These are phyloP conservation scores for Zaprionus taronus DNA, from an alignment of 1,140 invertebrate genomes.

Conservation along the genomic window DNA sequence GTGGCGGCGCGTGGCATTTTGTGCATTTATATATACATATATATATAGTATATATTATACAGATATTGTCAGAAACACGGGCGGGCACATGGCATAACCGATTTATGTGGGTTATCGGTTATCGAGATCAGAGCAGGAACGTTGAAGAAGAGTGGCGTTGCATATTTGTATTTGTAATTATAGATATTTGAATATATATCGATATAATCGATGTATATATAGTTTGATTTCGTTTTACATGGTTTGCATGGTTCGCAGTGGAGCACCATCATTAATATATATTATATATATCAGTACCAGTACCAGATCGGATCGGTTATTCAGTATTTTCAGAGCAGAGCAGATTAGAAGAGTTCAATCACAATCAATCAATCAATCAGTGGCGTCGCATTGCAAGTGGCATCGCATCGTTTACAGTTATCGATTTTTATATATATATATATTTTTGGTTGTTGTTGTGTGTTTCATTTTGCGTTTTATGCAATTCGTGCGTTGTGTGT, in stretches of 20 bases:
- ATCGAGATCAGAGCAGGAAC: slow-evolving; percentile 69
- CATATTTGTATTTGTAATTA: slow-evolving; percentile 39
- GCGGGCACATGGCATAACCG: slow-evolving; percentile 60
- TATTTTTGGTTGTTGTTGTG: slow-evolving; percentile 25
- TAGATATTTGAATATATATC: slow-evolving; percentile 36
- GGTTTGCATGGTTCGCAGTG: slow-evolving; percentile 46
- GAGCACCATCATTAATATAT: slow-evolving; percentile 65
- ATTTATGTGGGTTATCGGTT: slow-evolving; percentile 37
- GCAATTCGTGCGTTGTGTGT: slow-evolving; percentile 54
- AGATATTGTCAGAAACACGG: slow-evolving; percentile 24
- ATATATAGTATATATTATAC: not conserved
- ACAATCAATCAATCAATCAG: slow-evolving; percentile 69
- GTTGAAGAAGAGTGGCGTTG: slow-evolving; percentile 78
- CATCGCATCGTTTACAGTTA: slow-evolving; percentile 54
- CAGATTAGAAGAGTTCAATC: slow-evolving; percentile 75
- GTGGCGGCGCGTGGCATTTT: slow-evolving; percentile 63
- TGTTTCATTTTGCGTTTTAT: slow-evolving; percentile 46
- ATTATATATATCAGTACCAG: slow-evolving; percentile 63
- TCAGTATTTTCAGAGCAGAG: slow-evolving; percentile 77
- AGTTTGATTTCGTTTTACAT: slow-evolving; percentile 17
- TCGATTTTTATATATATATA: slow-evolving; percentile 24
- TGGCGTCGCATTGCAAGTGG: slow-evolving; percentile 71
- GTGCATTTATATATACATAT: slow-evolving; percentile 7
- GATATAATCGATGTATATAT: slow-evolving; percentile 13
- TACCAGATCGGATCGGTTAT: slow-evolving; percentile 78